phyloP scores from a whole-genome alignment of 1,140 invertebrate species.

The Leptinotarsa defecta region DNA sequence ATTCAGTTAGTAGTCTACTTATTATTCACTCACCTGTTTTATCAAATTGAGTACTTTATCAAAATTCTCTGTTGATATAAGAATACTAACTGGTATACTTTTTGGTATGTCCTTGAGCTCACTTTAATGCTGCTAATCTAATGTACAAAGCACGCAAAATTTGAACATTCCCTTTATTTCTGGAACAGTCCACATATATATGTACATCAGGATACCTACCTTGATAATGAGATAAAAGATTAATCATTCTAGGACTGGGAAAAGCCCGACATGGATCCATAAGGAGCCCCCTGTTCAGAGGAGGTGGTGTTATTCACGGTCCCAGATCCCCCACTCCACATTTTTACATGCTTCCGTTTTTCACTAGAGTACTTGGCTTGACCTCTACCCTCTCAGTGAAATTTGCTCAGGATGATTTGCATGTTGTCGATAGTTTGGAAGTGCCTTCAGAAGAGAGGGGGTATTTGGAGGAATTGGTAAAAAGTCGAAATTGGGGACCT shows the following conservation, averaged over 20 bases:
- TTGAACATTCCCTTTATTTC: too few species aligned
- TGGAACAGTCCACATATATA: too few species aligned
- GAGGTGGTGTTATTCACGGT: slow-evolving; percentile 85
- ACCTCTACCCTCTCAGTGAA: slow-evolving; percentile 85
- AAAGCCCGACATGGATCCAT: slow-evolving; percentile 89
- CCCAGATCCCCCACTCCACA: slow-evolving; percentile 85
- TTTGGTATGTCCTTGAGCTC: too few species aligned
- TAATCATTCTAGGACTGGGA: slow-evolving; percentile 61
- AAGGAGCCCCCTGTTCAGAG: slow-evolving; percentile 81
- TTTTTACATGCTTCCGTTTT: slow-evolving; percentile 91
- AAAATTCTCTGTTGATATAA: too few species aligned
- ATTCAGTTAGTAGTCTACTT: too few species aligned
- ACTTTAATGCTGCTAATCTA: background rate
- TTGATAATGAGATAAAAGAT: background rate
- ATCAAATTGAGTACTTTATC: too few species aligned
- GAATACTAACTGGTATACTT: too few species aligned
- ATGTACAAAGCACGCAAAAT: too few species aligned
- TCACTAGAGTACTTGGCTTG: slow-evolving; percentile 76
- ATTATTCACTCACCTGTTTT: too few species aligned
- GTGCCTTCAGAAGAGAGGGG: slow-evolving; percentile 81
- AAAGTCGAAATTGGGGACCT: slow-evolving; percentile 89
- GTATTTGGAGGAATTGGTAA: slow-evolving; percentile 80
- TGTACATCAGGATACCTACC: background rate
- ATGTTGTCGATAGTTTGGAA: slow-evolving; percentile 86
- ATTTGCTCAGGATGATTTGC: slow-evolving; percentile 92